Base-by-base conservation (phyloP, 2,113 vertebrate species). In the Neotragus moschatus region DNA sequence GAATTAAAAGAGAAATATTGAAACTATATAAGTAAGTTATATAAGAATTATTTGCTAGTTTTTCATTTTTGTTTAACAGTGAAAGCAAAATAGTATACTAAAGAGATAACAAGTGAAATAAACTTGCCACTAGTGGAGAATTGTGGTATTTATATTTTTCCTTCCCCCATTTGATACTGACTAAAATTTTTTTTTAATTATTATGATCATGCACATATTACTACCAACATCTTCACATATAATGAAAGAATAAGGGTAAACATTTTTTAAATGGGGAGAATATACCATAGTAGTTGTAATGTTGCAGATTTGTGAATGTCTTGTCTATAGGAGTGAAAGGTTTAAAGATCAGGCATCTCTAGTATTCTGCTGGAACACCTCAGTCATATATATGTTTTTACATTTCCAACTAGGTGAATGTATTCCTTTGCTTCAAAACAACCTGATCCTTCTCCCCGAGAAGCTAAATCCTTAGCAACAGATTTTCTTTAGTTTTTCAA, bases 21-120 rank as follows among this genome's bases (percentile, higher is more conserved):
- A 77, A 91, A 96, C 49, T 84, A 82, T 49, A 84, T 90, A 90
- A 90, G 36, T 30, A 95, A 88, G 23, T 81, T 88, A 75, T 73
- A 36, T 13, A 93, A 63, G 82, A 91, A 58, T 45, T 16, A 49
- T 90, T 90, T 49, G n/a, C 30, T 61, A 36, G 7, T 66, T 85
- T 51, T 86, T 56, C 16, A 33, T 73, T 80, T 93, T 88, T 93
- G 3, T 84, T 90, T 63, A 88, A 15, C 14, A 66, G 1, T 86
- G 36, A 92, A 36, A 92, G 17, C n/a, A 92, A 89, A 91, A 51
- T 84, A 90, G 58, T 53, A 70, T 73, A 77, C 17, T 70, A 19
- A 79, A 84, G 87, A 75, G 56, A 28, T 58, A 90, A 33, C 23
- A 56, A 80, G 36, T 84, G 63, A 16, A 82, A n/a, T 77, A 21